Evolutionary conservation across 2,888 invertebrate species (phyloP).

Genomic region (Hemithea aestivaria): DNA sequence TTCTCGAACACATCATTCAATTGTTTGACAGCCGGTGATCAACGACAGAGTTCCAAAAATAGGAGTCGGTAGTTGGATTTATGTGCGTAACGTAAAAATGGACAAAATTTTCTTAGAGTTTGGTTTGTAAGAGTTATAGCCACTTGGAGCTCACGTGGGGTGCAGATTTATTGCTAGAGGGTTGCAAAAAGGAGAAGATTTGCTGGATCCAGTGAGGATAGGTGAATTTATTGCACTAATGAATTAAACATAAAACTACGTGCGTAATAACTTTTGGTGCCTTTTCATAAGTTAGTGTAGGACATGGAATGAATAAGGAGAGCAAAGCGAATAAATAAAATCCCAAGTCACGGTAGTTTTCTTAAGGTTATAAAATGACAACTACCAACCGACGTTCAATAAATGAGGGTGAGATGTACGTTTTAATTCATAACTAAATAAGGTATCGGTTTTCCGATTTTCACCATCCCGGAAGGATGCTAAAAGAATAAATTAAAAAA

Average conservation of each 20-base stretch:
- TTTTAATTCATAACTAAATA: no score
- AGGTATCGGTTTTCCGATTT: no score
- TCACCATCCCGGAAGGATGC: no score
- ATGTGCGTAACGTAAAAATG: constrained; percentile 69
- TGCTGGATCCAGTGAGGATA: constrained; percentile 10
- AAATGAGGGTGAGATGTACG: no score
- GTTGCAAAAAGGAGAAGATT: constrained; percentile 17
- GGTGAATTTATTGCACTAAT: constrained; percentile 16
- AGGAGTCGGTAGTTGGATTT: constrained; percentile 37
- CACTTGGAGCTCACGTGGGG: constrained; percentile 17
- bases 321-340: constrained; percentile 1
- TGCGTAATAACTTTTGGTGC: constrained; percentile 7
- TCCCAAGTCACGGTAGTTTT: no score
- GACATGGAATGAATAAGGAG: constrained; percentile 1
- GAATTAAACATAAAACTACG: constrained; percentile 19
- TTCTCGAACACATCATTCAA: no score
- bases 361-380: no score
- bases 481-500: no score
- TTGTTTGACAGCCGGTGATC: no score
- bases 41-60: constrained; percentile 3
- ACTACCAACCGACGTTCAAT: no score
- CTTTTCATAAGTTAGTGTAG: neutral
- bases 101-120: constrained; percentile 49
- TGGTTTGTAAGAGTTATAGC: constrained; percentile 27
- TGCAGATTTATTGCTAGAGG: constrained; percentile 16